Evolutionary conservation across 2,888 invertebrate species (phyloP).

Genomic region (Gibbula magus): DNA sequence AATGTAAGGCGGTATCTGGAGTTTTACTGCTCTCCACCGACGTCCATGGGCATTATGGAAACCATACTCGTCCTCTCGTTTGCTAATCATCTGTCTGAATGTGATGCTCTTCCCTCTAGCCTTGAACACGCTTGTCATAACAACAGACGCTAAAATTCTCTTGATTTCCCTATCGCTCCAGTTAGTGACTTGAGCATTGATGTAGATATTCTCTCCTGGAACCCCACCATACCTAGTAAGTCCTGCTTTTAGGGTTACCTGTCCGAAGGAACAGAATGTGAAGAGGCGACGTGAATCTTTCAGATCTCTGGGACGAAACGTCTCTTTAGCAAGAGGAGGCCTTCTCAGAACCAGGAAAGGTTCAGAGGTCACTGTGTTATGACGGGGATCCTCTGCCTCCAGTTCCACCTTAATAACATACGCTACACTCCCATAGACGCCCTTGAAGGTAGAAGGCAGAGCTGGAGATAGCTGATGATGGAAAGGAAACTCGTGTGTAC

Average conservation of each 20-base stretch:
- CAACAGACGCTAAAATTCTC: constrained; percentile 62
- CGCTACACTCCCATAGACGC: constrained; percentile 73
- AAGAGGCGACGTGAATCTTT: constrained; percentile 59
- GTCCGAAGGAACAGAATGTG: constrained; percentile 59
- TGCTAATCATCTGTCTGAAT: constrained; percentile 67
- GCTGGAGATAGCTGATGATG: constrained; percentile 67
- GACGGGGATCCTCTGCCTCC: constrained; percentile 64
- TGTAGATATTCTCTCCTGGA: constrained; percentile 71
- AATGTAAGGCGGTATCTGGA: constrained; percentile 73
- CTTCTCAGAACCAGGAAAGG: constrained; percentile 70
- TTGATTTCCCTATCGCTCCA: constrained; percentile 62
- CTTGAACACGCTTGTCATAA: constrained; percentile 70
- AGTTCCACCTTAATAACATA: constrained; percentile 72
- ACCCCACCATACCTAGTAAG: constrained; percentile 66
- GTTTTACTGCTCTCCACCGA: constrained; percentile 70
- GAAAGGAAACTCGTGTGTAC: constrained; percentile 69
- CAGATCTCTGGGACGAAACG: constrained; percentile 36
- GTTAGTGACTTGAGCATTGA: constrained; percentile 71
- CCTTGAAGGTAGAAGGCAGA: constrained; percentile 73
- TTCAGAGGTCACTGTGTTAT: constrained; percentile 71
- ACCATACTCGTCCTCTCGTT: constrained; percentile 71
- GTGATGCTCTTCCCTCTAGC: constrained; percentile 62
- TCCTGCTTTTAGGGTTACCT: constrained; percentile 59
- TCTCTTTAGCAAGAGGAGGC: constrained; percentile 45
- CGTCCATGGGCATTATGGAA: constrained; percentile 65